Evolutionary conservation across 2,113 vertebrate genomes (phyloP).

Genomic region (Cottus gobio): DNA sequence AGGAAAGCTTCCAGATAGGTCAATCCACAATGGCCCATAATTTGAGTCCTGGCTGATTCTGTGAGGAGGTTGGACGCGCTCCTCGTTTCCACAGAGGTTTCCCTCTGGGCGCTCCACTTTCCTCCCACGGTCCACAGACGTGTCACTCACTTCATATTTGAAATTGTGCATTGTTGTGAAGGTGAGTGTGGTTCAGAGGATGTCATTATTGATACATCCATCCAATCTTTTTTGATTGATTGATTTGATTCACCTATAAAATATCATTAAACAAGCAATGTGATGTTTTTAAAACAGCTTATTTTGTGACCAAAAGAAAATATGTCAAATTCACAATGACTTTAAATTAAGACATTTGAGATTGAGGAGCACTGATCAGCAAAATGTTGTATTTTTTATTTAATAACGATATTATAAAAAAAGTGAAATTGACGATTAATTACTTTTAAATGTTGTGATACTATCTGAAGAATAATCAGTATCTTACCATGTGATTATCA

Average conservation of each 20-base stretch:
- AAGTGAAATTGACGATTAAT: not conserved
- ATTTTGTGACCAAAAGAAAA: not conserved
- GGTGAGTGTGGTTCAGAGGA: constrained; percentile 13
- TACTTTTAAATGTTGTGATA: not conserved
- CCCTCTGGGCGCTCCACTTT: constrained; percentile 34
- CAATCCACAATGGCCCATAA: constrained; percentile 45
- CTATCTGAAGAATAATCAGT: not conserved
- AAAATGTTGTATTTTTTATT: not conserved
- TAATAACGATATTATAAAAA: not conserved
- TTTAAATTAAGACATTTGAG: not conserved
- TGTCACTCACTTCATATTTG: constrained; percentile 45
- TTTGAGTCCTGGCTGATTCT: constrained; percentile 27
- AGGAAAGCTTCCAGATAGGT: constrained; percentile 21
- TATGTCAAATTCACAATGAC: not conserved
- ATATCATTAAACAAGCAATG: not conserved
- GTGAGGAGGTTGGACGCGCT: constrained; percentile 48
- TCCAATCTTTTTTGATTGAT: constrained; percentile 1
- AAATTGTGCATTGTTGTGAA: constrained; percentile 19
- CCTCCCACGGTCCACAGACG: constrained; percentile 33
- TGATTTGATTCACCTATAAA: constrained; percentile 12
- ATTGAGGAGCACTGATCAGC: too few species aligned
- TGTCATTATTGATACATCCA: constrained; percentile 33
- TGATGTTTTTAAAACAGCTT: not conserved
- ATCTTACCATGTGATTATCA: not conserved
- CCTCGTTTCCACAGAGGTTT: constrained; percentile 36